A percentile compares a stretch with the other conserved stretches of the same genome.
Conservation (phyloP, 2,797 vertebrate genomes). For the Cuniculus paca region DNA sequence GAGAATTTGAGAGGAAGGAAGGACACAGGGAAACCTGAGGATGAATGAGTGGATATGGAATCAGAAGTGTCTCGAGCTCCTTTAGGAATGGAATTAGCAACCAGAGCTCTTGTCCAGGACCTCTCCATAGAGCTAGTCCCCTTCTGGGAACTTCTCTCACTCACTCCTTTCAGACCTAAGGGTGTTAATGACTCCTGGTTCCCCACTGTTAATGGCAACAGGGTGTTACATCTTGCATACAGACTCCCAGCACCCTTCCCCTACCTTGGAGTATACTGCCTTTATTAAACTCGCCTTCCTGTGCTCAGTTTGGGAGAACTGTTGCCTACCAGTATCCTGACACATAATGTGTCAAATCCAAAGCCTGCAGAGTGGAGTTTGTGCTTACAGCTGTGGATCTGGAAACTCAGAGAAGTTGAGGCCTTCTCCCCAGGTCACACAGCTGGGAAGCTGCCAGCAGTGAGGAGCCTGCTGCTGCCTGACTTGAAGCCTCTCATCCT, state of each 20-base stretch:
- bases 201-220: accelerated
- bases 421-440: not conserved
- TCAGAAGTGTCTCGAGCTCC: not conserved
- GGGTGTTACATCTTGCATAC: not conserved
- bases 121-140: not conserved
- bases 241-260: not conserved
- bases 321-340: not conserved
- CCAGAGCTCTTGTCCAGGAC: not conserved
- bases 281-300: not conserved
- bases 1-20: not conserved
- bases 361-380: not conserved
- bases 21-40: not conserved
- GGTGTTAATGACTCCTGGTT: not conserved
- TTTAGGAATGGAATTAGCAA: not conserved
- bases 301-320: not conserved
- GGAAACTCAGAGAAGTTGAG: not conserved
- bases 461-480: accelerated
- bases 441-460: not conserved
- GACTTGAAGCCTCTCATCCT: not conserved
- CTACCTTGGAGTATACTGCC: accelerated
- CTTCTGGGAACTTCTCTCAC: not conserved
- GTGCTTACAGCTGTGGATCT: not conserved
- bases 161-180: not conserved
- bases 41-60: not conserved
- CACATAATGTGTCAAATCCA: not conserved